Evolutionary conservation across 2,888 invertebrate genomes (phyloP).

Genomic region (Trissolcus japonicus): DNA sequence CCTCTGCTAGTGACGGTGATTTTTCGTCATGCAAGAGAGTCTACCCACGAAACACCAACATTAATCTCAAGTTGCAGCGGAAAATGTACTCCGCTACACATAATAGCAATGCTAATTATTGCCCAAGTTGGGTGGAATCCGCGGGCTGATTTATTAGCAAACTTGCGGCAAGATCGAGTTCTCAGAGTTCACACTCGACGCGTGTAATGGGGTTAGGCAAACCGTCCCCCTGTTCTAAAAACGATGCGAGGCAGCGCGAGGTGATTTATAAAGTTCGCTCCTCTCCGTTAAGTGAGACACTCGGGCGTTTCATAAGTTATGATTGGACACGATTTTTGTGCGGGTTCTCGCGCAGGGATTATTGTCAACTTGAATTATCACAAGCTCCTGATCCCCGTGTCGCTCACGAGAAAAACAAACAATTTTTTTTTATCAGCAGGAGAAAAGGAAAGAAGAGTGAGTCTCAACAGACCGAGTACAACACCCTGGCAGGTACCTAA

Average conservation of each 20-base stretch:
- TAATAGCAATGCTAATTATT: constrained; percentile 34
- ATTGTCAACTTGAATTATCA: constrained; percentile 34
- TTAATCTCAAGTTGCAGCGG: constrained; percentile 15
- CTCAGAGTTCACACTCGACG: constrained; percentile 11
- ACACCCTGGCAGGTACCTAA: constrained; percentile 78
- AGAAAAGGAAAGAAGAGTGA: no score
- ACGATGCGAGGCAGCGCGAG: constrained; percentile 2
- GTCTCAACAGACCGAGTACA: constrained; percentile 76
- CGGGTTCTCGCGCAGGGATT: constrained; percentile 9
- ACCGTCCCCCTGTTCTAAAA: constrained; percentile 13
- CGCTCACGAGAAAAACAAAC: no score
- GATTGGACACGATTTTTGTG: constrained; percentile 26
- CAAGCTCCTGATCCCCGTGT: neutral
- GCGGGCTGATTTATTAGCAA: constrained; percentile 20
- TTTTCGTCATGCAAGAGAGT: neutral
- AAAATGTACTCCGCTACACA: constrained; percentile 7
- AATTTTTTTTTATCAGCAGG: no score
- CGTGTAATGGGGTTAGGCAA: constrained; percentile 20
- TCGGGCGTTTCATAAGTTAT: constrained; percentile 25
- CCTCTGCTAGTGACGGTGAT: constrained; percentile 1
- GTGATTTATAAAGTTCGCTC: constrained; percentile 22
- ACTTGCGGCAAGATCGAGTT: constrained; percentile 30
- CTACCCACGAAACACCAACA: neutral
- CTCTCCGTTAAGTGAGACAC: constrained; percentile 15
- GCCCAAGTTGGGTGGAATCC: constrained; percentile 20